These are phyloP conservation scores for Pelecanus crispus DNA, from an alignment of 2,113 vertebrate species.

Conservation along the genomic window DNA sequence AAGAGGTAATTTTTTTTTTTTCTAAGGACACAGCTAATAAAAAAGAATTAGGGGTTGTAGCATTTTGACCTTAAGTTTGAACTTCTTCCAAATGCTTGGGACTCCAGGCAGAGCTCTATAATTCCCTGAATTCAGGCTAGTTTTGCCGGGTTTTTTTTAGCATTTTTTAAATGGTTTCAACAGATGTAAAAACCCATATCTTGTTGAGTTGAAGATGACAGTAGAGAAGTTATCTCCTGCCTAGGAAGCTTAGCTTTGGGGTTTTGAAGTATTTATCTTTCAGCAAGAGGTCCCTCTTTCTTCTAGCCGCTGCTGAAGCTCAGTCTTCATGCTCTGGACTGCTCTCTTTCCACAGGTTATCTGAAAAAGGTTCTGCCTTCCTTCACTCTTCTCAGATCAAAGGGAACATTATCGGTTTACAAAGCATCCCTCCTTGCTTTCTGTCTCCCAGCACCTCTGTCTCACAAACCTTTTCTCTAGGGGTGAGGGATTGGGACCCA, in stretches of 20 bases:
- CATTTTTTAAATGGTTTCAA: background rate
- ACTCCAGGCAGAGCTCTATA: background rate
- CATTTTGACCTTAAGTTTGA: background rate
- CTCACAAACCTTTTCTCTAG: background rate
- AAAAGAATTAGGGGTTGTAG: background rate
- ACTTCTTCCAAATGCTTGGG: background rate
- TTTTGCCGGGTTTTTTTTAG: background rate
- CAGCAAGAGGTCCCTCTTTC: background rate
- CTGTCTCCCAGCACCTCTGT: background rate
- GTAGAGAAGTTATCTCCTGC: background rate
- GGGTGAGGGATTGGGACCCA: background rate
- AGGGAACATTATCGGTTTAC: constrained; percentile 32
- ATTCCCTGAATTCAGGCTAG: background rate
- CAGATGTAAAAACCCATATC: background rate
- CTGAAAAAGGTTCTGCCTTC: constrained; percentile 35
- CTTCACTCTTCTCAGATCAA: constrained; percentile 59
- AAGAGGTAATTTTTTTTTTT: background rate
- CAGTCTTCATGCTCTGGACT: background rate
- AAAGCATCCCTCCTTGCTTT: constrained; percentile 23
- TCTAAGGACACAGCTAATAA: background rate
- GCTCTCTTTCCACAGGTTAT: constrained; percentile 21
- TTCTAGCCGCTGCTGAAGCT: background rate
- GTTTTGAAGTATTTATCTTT: constrained; percentile 1
- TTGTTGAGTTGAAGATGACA: background rate
- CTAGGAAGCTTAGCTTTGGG: background rate